Conservation (phyloP, 2,113 vertebrate species). For the Laterallus jamaicensis region DNA sequence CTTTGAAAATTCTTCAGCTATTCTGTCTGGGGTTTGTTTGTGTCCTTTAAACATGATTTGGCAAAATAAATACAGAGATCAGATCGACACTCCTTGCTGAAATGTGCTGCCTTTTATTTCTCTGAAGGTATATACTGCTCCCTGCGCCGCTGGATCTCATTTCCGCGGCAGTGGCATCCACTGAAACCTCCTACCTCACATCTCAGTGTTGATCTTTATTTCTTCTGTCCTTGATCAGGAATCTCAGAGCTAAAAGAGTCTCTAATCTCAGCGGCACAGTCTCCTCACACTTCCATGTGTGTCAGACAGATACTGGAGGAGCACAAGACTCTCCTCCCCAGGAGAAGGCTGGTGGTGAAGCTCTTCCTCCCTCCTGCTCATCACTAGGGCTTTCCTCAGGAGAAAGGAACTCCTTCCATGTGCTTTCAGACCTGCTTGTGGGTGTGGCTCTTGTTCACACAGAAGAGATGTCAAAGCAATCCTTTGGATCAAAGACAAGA, state of each 20-base stretch:
- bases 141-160: background rate
- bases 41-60: background rate
- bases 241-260: background rate
- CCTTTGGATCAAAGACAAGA: background rate
- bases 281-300: background rate
- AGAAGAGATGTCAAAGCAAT: background rate
- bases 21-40: background rate
- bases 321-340: background rate
- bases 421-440: background rate
- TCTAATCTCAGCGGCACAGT: background rate
- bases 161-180: background rate
- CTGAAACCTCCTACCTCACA: background rate
- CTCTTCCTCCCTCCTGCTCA: background rate
- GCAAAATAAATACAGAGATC: constrained; percentile 12
- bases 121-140: background rate
- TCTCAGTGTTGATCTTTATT: background rate
- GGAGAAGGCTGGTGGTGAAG: background rate
- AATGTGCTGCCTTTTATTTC: background rate
- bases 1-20: constrained; percentile 9
- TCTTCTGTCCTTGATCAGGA: background rate
- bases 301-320: background rate
- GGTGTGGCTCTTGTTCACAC: background rate
- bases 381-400: background rate
- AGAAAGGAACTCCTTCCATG: background rate
- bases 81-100: background rate